Conservation (phyloP, 35 echinoderm and acorn worm species). For the Anneissia japonica region DNA sequence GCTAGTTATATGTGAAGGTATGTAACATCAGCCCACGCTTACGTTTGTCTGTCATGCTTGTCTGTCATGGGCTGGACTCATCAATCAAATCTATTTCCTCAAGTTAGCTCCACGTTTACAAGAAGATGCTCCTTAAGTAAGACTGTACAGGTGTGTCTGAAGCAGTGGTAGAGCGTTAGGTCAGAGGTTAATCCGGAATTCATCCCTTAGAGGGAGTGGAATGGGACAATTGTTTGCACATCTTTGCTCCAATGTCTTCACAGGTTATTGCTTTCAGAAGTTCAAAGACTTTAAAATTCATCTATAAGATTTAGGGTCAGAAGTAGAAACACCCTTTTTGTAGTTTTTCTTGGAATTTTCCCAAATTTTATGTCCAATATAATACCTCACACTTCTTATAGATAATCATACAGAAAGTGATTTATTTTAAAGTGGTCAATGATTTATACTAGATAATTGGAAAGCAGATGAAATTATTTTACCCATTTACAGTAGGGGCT, state of each 20-base stretch:
- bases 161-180: background rate
- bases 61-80: background rate
- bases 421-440: no score
- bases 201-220: background rate
- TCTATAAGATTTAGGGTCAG: background rate
- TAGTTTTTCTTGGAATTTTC: background rate
- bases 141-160: background rate
- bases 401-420: no score
- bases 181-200: background rate
- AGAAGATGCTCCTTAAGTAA: background rate
- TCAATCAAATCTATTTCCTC: background rate
- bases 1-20: background rate
- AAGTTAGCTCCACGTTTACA: background rate
- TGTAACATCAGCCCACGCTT: background rate
- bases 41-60: no score
- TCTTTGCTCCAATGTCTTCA: background rate
- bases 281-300: background rate
- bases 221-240: background rate
- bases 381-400: no score
- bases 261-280: background rate
- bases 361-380: no score
- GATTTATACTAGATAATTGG: no score
- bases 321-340: background rate
- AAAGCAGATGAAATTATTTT: no score
- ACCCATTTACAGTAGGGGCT: no score